phyloP scores from a whole-genome alignment of 2,888 invertebrate genomes.

The Athetis lepigone region DNA sequence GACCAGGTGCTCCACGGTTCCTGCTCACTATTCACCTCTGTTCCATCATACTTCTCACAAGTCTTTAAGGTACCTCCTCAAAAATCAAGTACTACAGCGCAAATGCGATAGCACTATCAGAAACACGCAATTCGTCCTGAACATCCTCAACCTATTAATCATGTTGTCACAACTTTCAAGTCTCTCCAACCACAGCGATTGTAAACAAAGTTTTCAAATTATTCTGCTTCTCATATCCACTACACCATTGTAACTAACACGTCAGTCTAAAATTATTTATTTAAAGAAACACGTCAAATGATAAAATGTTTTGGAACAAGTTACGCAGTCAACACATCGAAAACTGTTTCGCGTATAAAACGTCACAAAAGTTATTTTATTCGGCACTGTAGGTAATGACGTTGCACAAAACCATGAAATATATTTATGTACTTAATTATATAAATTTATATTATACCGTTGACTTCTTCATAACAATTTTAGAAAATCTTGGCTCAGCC shows the following conservation, averaged over 20 bases:
- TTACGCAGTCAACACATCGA: slow-evolving; percentile 74
- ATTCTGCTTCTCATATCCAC: slow-evolving; percentile 38
- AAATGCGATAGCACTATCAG: slow-evolving; percentile 80
- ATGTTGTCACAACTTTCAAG: slow-evolving; percentile 75
- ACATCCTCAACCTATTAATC: slow-evolving; percentile 78
- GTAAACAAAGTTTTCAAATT: slow-evolving; percentile 37
- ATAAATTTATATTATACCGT: background rate
- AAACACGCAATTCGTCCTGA: slow-evolving; percentile 83
- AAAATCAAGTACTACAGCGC: slow-evolving; percentile 83
- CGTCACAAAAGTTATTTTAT: slow-evolving; percentile 32
- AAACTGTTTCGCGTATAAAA: slow-evolving; percentile 50
- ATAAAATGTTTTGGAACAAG: slow-evolving; percentile 82
- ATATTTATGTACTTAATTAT: background rate
- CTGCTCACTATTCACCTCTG: slow-evolving; percentile 77
- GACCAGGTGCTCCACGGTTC: slow-evolving; percentile 94
- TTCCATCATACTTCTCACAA: slow-evolving; percentile 76
- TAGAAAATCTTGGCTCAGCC: slow-evolving; percentile 40
- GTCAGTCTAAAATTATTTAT: slow-evolving; percentile 63
- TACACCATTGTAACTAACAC: slow-evolving; percentile 56
- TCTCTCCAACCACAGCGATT: slow-evolving; percentile 52
- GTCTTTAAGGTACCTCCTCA: slow-evolving; percentile 61
- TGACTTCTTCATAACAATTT: slow-evolving; percentile 44
- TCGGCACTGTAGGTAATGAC: slow-evolving; percentile 20
- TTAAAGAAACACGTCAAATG: slow-evolving; percentile 69
- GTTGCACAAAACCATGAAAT: slow-evolving; percentile 18